Percentiles rank a stretch among this genome's conserved stretches.
phyloP scores from a whole-genome alignment of 1,140 invertebrate species.

The Bombus waltoni region DNA sequence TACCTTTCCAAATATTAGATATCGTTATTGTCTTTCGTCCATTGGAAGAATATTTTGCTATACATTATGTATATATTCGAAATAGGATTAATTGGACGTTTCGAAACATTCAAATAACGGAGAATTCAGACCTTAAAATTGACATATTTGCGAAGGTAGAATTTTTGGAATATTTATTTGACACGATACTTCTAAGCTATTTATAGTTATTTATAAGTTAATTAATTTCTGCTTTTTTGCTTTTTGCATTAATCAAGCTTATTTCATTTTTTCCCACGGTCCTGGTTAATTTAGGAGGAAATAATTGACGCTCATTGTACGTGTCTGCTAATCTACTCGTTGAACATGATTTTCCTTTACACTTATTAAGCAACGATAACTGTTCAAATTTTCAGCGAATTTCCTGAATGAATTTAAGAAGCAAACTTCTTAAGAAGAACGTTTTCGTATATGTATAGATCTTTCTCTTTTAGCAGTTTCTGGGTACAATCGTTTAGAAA shows the following conservation, averaged over 20 bases:
- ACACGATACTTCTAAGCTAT: neutral
- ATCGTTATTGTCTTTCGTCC: conserved; percentile 30
- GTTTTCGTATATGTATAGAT: neutral
- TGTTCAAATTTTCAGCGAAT: neutral
- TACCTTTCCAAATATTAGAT: neutral
- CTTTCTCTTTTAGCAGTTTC: neutral
- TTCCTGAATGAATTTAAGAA: neutral
- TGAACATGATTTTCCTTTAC: neutral
- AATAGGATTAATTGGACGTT: neutral
- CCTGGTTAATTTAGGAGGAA: too few relatives aligned
- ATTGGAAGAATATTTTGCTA: conserved; percentile 21
- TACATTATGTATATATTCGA: neutral
- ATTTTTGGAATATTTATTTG: neutral
- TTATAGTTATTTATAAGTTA: too few relatives aligned
- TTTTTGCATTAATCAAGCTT: neutral
- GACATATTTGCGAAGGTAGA: neutral
- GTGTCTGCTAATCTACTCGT: neutral
- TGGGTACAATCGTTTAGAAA: neutral
- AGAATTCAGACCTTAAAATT: neutral
- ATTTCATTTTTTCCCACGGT: too few relatives aligned
- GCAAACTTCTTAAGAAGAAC: neutral
- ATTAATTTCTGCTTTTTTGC: neutral
- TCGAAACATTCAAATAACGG: neutral
- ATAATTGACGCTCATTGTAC: conserved; percentile 2
- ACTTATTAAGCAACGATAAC: neutral